Base-by-base conservation (phyloP, 23 tunicate genomes). In the Ciona savignyi region DNA sequence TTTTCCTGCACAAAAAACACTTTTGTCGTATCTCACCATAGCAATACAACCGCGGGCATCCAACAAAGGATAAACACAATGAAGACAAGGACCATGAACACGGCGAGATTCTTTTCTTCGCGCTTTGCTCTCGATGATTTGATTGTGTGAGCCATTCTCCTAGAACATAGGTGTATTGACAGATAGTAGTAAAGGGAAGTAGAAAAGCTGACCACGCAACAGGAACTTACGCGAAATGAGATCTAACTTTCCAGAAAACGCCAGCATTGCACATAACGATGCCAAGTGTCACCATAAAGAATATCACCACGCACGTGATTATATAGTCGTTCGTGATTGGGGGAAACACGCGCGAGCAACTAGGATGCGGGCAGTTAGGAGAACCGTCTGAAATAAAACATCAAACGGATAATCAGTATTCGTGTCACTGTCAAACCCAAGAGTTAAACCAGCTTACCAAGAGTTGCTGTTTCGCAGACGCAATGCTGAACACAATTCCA, bases 401-500 rank as follows among this genome's bases (percentile, higher is more conserved):
- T 49, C 15, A 11, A 20, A 11, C 15, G 20, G 20, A 20, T 20
- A 11, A 49, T 49, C 61, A 20, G 20, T 11, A 49, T 11, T 49
- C 20, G 15, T 49, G 15, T 49, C 20, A 11, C 20, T n/a, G n/a
- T n/a, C n/a, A n/a, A n/a, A n/a, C n/a, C n/a, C n/a, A n/a, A n/a
- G n/a, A n/a, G n/a, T n/a, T 49, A 49, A 20, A 49, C 15, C 15
- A 20, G 6, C 67, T 63, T n/a, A 72, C 76, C 64, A 1, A 72
- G 23, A 9, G 76, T 72, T 24, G 76, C 63, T 2, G 76, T 72
- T 72, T 72, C 76, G 26, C 76, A 72, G 51, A 72, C 76, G 76
- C 76, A 72, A 49, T 72, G 35, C 29, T 72, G 76, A 9, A 72
- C 49, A 35, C 76, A 72, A 72, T 72, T 72, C 76, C 76, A 72